These are phyloP conservation scores for Nycticryphes semicollaris DNA, from an alignment of 2,113 vertebrate species.

Conservation along the genomic window DNA sequence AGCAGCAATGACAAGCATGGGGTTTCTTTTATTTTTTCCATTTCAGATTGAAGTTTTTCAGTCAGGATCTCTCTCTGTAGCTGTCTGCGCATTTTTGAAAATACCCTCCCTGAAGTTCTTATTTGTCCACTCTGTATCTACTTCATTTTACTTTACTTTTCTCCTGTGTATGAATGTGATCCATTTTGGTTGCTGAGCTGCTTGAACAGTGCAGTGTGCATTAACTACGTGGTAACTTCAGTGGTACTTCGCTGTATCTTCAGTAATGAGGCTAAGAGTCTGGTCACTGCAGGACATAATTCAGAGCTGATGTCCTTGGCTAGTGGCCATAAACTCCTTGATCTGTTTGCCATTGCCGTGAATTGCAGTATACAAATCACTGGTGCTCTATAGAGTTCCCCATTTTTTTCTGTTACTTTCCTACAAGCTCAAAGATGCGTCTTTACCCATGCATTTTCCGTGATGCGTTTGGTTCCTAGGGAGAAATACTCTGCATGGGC, in stretches of 20 bases:
- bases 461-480: not conserved
- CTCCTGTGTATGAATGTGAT: not conserved
- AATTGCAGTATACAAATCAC: not conserved
- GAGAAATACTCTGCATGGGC: not conserved
- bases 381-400: not conserved
- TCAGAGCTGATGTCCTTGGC: not conserved
- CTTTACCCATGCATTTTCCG: not conserved
- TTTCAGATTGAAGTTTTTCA: not conserved
- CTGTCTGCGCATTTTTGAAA: conserved; percentile 48
- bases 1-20: not conserved
- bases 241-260: not conserved
- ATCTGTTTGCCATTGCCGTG: not conserved
- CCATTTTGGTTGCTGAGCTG: not conserved
- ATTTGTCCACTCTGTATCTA: not conserved
- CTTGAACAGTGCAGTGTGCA: not conserved
- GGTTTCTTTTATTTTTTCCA: not conserved
- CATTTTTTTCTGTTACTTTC: not conserved
- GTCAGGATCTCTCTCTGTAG: not conserved
- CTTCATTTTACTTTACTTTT: not conserved
- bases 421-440: not conserved
- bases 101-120: not conserved
- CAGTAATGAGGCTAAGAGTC: not conserved
- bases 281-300: not conserved
- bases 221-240: not conserved
- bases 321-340: not conserved